Base-by-base conservation (phyloP, 2,888 invertebrate species). In the Tholera decimalis region DNA sequence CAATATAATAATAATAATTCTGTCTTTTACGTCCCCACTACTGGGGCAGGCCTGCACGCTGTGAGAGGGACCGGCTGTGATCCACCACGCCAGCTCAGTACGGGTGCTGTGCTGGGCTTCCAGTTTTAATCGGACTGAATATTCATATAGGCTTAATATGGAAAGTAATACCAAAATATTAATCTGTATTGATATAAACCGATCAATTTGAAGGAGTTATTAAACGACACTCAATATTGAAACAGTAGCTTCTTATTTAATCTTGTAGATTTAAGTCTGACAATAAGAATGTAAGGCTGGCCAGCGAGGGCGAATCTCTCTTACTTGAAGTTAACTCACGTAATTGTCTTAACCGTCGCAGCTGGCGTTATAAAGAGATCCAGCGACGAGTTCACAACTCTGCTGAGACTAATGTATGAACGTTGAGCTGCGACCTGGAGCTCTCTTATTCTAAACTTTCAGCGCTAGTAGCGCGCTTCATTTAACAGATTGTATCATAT, bases 281-380 rank as follows among this genome's bases (percentile, higher is more conserved):
- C 53, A 41, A 37, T 41, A 26, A 18, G 41, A 33, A 26, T 24
- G 7, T 47, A 2, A 33, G 47, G 20, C 13, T 15, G 33, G 9
- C 30, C 15, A 59, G 35, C 30, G 39, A 44, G 20, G 35, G 35
- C 37, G 26, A 41, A 33, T 13, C n/a, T 15, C n/a, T 39, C 33
- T 60, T 39, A 54, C 43, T 51, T 53, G 76, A 61, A 56, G 33
- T 56, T 56, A 46, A 69, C 55, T 75, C 18, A 6, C 35, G 33
- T 61, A 46, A 76, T 56, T 71, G 15, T 43, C 70, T 60, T 37
- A 43, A 74, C 26, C 44, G 37, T 56, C 55, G 20, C 28, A 51
- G 51, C 56, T 51, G 46, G 26, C 18, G 11, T 60, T 53, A 24
- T 60, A 41, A 53, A 56, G 51, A 61, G 53, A 61, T 76, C 53